Base-by-base conservation (phyloP, 2,113 vertebrate genomes). In the Vombatus ursinus region DNA sequence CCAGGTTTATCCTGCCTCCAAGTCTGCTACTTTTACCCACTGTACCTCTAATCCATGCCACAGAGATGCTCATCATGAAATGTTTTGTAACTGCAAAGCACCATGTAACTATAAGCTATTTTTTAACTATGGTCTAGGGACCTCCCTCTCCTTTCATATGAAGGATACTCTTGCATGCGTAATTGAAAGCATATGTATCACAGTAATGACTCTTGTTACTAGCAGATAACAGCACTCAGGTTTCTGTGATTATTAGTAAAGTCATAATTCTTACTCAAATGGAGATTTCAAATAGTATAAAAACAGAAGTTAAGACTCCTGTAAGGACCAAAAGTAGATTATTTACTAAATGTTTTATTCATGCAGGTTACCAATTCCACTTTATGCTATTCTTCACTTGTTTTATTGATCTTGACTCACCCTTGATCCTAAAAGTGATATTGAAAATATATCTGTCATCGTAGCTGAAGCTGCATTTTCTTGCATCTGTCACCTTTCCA, bases 331-430 rank as follows among this genome's bases (percentile, higher is more conserved):
- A 97, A 95, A 94, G 37, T 61, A 54, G 90, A 52, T 95, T 53
- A 93, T 93, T 96, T 95, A 51, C 91, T 90, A 96, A 49, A 94
- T 96, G 57, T 92, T 96, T 96, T 96, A 97, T 95, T 97, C 93
- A 95, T 91, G 25, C 61, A 84, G 68, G 16, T 44, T 8, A 44
- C 19, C n/a, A 84, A 44, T 84, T 84, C 68, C 51, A 24, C 90
- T 93, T 94, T 94, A 91, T 93, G 61, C 52, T 92, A 77, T 90
- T 90, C 90, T 54, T 53, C 6, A 91, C 26, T 90, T 95, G 93
- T 91, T 92, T 95, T 96, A 95, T 54, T 95, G 49, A 61, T 95
- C 31, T 84, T 94, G 77, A 95, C 26, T 97, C 93, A 48, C 24
- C 51, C 44, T 95, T 95, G 89, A 94, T 95, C 94, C 94, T 91